Evolutionary conservation across 2,113 vertebrate genomes (phyloP).

Genomic region (Misgurnus mizolepis): DNA sequence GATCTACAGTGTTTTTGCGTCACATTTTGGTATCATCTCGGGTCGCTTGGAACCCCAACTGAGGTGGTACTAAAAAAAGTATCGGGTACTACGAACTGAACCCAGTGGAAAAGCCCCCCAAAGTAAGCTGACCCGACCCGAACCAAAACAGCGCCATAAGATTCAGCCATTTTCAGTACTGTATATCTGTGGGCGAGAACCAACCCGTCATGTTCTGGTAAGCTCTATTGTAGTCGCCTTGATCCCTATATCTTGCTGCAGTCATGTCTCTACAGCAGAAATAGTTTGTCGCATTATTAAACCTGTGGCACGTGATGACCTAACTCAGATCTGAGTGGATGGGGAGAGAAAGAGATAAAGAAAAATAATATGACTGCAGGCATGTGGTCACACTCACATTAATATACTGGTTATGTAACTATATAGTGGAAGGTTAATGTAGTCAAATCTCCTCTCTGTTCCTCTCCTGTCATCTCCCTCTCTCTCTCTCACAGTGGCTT

Average conservation of each 20-base stretch:
- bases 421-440: neutral
- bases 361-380: neutral
- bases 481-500: neutral
- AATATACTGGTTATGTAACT: neutral
- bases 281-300: neutral
- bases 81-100: too few relatives aligned
- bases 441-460: too few relatives aligned
- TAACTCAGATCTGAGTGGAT: too few relatives aligned
- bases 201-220: too few relatives aligned
- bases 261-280: neutral
- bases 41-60: too few relatives aligned
- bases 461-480: neutral
- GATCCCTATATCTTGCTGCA: neutral
- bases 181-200: neutral
- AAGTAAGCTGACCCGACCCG: too few relatives aligned
- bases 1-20: too few relatives aligned
- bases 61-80: too few relatives aligned
- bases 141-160: neutral
- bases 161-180: conserved; percentile 14
- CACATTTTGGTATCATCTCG: too few relatives aligned
- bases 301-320: neutral
- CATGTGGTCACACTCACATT: neutral
- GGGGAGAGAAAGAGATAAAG: too few relatives aligned
- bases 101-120: too few relatives aligned
- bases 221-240: too few relatives aligned